Evolutionary conservation across 2,113 vertebrate species (phyloP).

Genomic region (Geococcyx californianus): DNA sequence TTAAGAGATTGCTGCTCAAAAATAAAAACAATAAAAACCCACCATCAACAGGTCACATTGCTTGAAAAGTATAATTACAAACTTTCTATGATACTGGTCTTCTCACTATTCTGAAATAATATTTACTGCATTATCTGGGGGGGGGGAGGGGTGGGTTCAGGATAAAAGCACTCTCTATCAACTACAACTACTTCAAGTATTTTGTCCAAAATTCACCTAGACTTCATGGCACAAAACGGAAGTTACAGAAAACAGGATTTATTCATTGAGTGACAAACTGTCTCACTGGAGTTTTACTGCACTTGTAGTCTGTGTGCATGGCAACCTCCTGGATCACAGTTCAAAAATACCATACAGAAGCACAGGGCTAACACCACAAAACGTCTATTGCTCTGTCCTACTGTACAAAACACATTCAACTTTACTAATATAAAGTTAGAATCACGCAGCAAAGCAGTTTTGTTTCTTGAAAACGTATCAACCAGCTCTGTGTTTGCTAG

Average conservation of each 20-base stretch:
- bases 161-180: not conserved
- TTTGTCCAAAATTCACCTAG: not conserved
- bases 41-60: not conserved
- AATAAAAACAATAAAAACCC: not conserved
- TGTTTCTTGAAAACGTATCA: not conserved
- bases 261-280: no score
- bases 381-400: not conserved
- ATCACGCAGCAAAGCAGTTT: not conserved
- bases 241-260: not conserved
- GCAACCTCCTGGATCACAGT: fast-evolving
- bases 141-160: no score
- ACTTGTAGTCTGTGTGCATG: fast-evolving
- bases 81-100: not conserved
- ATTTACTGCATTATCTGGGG: not conserved
- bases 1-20: not conserved
- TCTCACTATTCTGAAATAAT: not conserved
- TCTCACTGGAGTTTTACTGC: not conserved
- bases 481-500: not conserved
- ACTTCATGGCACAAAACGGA: not conserved
- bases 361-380: not conserved
- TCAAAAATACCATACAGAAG: not conserved
- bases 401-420: not conserved
- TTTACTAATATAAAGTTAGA: not conserved
- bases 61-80: not conserved
- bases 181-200: not conserved